Evolutionary conservation across 2,113 vertebrate species (phyloP).

Genomic region (Martes martes): DNA sequence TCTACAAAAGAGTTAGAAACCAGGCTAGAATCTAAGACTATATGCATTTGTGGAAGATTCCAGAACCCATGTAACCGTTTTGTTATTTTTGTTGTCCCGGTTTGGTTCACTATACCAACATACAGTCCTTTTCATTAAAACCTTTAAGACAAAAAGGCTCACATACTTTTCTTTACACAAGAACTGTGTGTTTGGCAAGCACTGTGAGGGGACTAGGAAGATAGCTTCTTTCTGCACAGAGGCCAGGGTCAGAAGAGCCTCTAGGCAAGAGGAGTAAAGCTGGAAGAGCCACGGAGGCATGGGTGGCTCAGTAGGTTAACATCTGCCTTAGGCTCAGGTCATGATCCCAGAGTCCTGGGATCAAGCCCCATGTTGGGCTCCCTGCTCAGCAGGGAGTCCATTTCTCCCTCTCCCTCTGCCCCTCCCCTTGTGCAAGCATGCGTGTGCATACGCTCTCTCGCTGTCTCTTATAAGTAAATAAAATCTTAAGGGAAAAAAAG

Average conservation of each 20-base stretch:
- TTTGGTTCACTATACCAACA: neutral
- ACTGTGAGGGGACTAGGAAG: neutral
- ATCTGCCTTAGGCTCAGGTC: neutral
- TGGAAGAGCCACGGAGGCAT: neutral
- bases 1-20: neutral
- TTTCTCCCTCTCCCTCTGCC: neutral
- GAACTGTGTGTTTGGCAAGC: neutral
- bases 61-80: neutral
- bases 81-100: neutral
- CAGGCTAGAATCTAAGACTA: neutral
- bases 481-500: neutral
- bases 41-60: neutral
- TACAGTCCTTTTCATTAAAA: neutral
- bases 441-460: rapidly evolving
- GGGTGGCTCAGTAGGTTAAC: neutral
- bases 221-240: neutral
- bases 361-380: neutral
- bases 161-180: neutral
- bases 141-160: neutral
- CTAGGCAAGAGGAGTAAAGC: neutral
- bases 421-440: neutral
- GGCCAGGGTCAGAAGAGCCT: neutral
- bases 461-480: neutral
- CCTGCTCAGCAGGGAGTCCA: neutral
- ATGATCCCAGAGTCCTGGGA: neutral